Conservation (phyloP, 2,113 vertebrate genomes). For the Gopherus evgoodei region DNA sequence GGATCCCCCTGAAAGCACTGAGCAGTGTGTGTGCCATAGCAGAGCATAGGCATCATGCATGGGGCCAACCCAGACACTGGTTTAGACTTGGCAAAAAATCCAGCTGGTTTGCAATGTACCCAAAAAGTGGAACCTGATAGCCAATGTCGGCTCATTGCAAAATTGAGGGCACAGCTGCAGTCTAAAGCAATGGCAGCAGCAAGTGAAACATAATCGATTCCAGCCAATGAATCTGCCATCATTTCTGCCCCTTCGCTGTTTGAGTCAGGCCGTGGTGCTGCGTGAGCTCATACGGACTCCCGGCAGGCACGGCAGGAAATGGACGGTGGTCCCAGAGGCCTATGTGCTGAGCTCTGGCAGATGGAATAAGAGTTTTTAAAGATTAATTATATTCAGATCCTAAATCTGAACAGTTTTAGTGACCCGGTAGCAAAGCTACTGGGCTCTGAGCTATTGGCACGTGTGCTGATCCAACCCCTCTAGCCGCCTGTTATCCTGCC, state of each 20-base stretch:
- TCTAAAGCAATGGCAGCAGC: not conserved
- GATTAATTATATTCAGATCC: rapidly evolving
- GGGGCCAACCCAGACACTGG: not conserved
- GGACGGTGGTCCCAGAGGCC: not conserved
- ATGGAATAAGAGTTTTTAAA: not conserved
- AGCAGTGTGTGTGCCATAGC: not conserved
- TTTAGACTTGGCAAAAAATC: not conserved
- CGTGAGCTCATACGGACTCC: rapidly evolving
- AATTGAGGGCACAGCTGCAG: too few species aligned
- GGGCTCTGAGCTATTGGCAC: too few species aligned
- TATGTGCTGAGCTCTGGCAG: not conserved
- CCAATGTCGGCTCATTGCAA: not conserved
- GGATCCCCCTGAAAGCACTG: not conserved
- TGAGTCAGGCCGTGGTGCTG: not conserved
- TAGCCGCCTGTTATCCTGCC: not conserved
- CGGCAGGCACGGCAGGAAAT: not conserved
- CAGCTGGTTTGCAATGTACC: not conserved
- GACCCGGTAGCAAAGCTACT: rapidly evolving
- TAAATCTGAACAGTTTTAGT: not conserved
- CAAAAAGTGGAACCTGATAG: not conserved
- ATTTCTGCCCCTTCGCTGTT: rapidly evolving
- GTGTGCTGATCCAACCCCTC: rapidly evolving
- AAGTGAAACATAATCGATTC: not conserved
- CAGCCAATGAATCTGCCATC: not conserved
- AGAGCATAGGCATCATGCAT: not conserved